Evolutionary conservation across 2,888 invertebrate genomes (phyloP).

Genomic region (Melieria crassipennis): DNA sequence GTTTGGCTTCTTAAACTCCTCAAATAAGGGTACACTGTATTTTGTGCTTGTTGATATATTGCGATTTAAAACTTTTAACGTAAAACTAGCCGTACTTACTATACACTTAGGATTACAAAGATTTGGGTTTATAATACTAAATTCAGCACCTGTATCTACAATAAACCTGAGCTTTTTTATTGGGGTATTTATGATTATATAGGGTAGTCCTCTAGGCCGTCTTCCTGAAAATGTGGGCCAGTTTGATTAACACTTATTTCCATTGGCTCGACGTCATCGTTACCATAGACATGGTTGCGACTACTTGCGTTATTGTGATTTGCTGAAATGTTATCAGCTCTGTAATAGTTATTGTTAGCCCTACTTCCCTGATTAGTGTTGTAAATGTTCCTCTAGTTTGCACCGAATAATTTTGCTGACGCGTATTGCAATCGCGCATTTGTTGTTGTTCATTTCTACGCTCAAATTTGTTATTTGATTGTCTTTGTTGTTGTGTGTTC

Average conservation of each 20-base stretch:
- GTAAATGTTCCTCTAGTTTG: background rate
- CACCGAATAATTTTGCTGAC: background rate
- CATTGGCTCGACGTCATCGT: background rate
- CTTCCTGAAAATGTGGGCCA: constrained; percentile 11
- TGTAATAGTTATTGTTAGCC: background rate
- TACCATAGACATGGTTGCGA: background rate
- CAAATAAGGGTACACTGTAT: constrained; percentile 24
- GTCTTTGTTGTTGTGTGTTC: background rate
- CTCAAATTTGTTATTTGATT: too few species aligned
- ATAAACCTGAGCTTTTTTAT: constrained; percentile 31
- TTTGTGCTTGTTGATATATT: constrained; percentile 20
- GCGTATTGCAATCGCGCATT: background rate
- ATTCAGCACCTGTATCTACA: constrained; percentile 31
- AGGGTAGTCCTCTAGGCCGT: constrained; percentile 6
- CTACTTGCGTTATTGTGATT: background rate
- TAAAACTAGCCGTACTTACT: constrained; percentile 14
- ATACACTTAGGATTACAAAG: constrained; percentile 24
- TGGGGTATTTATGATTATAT: constrained; percentile 26
- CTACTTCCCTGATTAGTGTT: background rate
- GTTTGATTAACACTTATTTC: constrained; percentile 7
- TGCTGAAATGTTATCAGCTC: background rate
- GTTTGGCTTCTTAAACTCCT: too few species aligned
- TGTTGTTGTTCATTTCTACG: too few species aligned
- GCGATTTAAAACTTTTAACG: constrained; percentile 25
- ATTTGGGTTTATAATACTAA: constrained; percentile 27